Evolutionary conservation across 2,113 vertebrate species (phyloP), one percentile per base, ranked within the genome.

Genomic region (Ailurus styani): DNA sequence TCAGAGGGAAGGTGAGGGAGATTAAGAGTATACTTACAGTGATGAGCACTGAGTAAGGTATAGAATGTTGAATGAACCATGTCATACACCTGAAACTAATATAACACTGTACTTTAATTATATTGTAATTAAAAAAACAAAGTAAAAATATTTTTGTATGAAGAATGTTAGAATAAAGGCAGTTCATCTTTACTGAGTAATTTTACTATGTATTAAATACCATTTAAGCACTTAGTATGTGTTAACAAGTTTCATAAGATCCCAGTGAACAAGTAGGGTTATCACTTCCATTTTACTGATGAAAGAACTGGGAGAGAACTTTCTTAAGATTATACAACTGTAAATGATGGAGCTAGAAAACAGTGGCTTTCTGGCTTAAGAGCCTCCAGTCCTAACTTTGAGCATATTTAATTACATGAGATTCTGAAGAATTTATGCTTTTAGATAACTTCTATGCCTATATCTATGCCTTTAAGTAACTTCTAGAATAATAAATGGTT

Each of bases 201-300:
- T 45, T 78, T 84, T 52, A 60, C 60, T 86, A 81, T 37, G 14
- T 81, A 90, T 23, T 27, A 82, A 62, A 40, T 25, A 70, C 45
- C 21, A 77, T 47, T 73, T 70, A 70, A 77, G n/a, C 9, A 57
- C 54, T 92, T 85, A 86, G 27, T 72, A 10, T 86, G 17, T 85
- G 23, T 72, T 84, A 85, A 66, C 23, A 89, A 37, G 37, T 93
- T 90, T 97, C 52, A 31, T 64, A 54, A 88, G 94, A 95, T 72
- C 12, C 15, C 20, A 62, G 2, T 82, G 73, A 50, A 57, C 13
- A 85, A 72, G 25, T 72, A 72, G 10, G 88, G 4, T 85, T 93
- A 62, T 29, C 45, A 40, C 31, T 7, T 21, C 18, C 3, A 31
- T 95, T 92, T 95, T 88, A 77, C 6, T 64, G 42, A 25, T 23